phyloP scores from a whole-genome alignment of 2,888 invertebrate species.

The Meta bourneti region DNA sequence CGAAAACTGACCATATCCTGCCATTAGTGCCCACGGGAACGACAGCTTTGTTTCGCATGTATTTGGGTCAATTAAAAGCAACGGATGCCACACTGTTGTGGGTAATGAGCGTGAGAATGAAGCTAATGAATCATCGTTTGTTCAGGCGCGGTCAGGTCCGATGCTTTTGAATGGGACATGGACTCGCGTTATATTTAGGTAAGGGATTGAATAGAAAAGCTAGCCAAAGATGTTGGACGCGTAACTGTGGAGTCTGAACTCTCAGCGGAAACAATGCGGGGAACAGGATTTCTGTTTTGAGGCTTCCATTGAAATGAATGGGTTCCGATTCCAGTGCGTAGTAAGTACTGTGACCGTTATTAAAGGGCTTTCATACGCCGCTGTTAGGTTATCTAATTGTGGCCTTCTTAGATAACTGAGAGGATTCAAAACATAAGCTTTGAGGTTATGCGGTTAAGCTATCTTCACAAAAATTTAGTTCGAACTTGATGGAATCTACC shows the following conservation, averaged over 20 bases:
- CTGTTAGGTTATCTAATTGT: not conserved
- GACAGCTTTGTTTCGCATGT: not conserved
- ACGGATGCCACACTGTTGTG: conserved; percentile 10
- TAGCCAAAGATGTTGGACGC: too few relatives aligned
- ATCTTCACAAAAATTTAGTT: too few relatives aligned
- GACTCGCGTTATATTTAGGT: conserved; percentile 11
- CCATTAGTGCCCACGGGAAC: not conserved
- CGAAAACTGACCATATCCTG: not conserved
- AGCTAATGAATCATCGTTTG: conserved; percentile 11
- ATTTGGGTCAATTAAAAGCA: conserved; percentile 17
- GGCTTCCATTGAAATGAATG: not conserved
- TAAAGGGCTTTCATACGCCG: not conserved
- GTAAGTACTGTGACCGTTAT: not conserved
- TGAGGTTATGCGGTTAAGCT: too few relatives aligned
- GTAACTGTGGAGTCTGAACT: too few relatives aligned
- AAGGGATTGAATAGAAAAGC: not conserved
- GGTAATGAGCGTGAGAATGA: conserved; percentile 33
- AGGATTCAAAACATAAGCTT: too few relatives aligned
- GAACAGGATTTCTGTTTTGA: not conserved
- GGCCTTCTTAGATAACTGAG: not conserved
- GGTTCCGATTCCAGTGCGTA: not conserved
- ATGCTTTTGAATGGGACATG: not conserved
- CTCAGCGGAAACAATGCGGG: not conserved
- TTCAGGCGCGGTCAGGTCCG: not conserved
- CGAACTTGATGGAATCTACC: too few relatives aligned